phyloP scores from a whole-genome alignment of 2,113 vertebrate genomes.

The Petaurus breviceps region DNA sequence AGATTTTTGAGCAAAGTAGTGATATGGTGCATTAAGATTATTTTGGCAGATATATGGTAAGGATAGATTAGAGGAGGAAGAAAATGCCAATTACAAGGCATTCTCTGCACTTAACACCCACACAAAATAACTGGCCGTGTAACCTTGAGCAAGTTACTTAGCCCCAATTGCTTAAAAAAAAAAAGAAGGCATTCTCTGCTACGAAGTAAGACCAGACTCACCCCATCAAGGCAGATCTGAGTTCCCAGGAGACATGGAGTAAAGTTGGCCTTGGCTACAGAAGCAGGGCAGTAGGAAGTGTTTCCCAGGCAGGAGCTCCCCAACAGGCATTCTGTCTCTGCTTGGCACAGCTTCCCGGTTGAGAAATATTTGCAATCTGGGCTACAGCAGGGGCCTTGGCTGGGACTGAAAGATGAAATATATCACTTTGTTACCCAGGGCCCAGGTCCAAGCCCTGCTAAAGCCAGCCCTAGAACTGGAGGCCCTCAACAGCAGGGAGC shows the following conservation, averaged over 20 bases:
- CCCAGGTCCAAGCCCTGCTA: background rate
- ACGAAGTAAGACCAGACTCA: constrained; percentile 64
- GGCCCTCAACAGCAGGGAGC: background rate
- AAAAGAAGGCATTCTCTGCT: no score
- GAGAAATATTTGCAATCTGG: constrained; percentile 80
- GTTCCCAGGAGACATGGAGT: constrained; percentile 84
- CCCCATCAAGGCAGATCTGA: constrained; percentile 86
- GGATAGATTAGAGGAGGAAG: background rate
- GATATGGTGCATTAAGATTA: background rate
- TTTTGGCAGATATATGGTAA: background rate
- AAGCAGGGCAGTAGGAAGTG: constrained; percentile 79
- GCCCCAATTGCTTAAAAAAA: no score
- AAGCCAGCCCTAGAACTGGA: background rate
- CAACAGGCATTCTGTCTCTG: constrained; percentile 84
- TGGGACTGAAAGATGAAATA: constrained; percentile 79
- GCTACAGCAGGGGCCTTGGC: constrained; percentile 87
- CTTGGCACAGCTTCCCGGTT: constrained; percentile 74
- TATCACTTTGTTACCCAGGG: background rate
- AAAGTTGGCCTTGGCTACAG: constrained; percentile 83
- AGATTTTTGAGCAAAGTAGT: background rate
- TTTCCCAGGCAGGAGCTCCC: constrained; percentile 82
- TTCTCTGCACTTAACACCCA: no score
- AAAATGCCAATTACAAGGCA: background rate
- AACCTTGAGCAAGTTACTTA: no score
- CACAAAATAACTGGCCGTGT: no score